These are phyloP conservation scores for Pluvialis apricaria DNA, from an alignment of 2,113 vertebrate genomes.

Conservation along the genomic window DNA sequence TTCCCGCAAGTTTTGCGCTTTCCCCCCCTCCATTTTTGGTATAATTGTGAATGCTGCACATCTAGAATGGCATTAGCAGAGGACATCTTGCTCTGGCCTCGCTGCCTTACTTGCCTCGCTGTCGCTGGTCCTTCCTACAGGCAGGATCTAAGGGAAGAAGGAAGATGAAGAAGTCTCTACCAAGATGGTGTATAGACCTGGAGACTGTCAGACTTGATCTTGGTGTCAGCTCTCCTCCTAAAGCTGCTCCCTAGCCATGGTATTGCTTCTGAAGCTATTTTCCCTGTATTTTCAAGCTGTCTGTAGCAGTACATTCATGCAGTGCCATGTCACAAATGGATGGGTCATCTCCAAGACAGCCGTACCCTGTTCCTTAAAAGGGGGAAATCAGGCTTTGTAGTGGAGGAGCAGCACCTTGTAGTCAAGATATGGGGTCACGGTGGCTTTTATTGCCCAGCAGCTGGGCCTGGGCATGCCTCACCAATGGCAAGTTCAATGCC, in stretches of 20 bases:
- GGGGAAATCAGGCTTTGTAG: not conserved
- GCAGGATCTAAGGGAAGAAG: not conserved
- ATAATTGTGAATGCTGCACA: not conserved
- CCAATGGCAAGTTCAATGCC: not conserved
- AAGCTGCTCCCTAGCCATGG: not conserved
- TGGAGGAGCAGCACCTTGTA: not conserved
- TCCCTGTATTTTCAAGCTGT: not conserved
- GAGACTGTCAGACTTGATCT: not conserved
- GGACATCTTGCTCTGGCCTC: not conserved
- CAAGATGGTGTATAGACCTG: not conserved
- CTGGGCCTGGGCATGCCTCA: not conserved
- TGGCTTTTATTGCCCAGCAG: not conserved
- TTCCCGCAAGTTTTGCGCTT: not conserved
- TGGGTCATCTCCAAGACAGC: not conserved
- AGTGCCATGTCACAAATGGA: not conserved
- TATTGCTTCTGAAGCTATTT: not conserved
- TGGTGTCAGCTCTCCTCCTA: not conserved
- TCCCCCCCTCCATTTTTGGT: not conserved
- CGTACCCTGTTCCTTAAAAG: not conserved
- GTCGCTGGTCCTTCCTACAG: not conserved
- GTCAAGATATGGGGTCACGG: not conserved
- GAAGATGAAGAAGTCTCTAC: not conserved
- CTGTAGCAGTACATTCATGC: not conserved
- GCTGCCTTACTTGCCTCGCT: not conserved
- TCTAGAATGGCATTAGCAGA: not conserved